Percentiles rank a stretch among this genome's conserved stretches.
These are phyloP conservation scores for Tachysurus fulvidraco DNA, from an alignment of 2,113 vertebrate genomes.

Conservation along the genomic window DNA sequence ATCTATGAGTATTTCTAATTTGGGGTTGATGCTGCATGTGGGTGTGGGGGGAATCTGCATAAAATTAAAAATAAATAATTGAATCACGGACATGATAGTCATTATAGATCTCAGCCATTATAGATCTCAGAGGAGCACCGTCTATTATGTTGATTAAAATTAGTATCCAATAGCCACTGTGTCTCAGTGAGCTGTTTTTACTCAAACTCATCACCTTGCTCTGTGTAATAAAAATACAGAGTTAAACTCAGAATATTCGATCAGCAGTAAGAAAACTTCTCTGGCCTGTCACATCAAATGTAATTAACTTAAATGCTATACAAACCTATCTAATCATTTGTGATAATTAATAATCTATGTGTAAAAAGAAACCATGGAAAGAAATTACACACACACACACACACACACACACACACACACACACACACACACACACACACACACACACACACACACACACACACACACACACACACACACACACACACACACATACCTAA, in stretches of 20 bases:
- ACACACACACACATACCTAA: neutral
- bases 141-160: constrained; percentile 13
- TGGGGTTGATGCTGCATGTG: neutral
- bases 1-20: neutral
- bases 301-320: neutral
- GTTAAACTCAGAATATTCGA: neutral
- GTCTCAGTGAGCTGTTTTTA: neutral
- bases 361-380: neutral
- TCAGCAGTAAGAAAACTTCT: neutral
- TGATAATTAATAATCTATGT: neutral
- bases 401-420: neutral
- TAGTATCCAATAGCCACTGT: neutral
- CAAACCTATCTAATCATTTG: neutral
- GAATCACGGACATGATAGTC: neutral
- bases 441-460: neutral
- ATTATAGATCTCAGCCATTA: neutral
- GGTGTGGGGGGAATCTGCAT: neutral
- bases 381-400: neutral
- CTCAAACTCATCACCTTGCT: neutral
- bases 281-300: neutral
- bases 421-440: neutral
- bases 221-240: neutral
- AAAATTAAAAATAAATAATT: neutral
- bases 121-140: neutral
- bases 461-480: constrained; percentile 3